Percentiles rank a stretch among this genome's conserved stretches.
phyloP scores from a whole-genome alignment of 1,140 invertebrate species.

The Drosophila lowei region DNA sequence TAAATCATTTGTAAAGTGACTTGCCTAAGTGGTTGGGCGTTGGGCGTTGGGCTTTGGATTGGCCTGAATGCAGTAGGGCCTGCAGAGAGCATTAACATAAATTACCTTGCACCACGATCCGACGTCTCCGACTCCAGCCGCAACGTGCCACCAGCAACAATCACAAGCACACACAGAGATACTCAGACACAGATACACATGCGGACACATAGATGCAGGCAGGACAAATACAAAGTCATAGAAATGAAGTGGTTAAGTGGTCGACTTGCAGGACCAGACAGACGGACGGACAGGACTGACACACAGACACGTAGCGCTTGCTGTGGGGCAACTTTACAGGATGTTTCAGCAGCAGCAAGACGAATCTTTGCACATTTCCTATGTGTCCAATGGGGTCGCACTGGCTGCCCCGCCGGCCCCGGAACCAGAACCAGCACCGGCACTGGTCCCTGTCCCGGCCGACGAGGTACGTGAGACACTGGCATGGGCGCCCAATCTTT shows the following conservation, averaged over 20 bases:
- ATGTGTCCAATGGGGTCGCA: constrained; percentile 58
- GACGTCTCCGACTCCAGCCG: constrained; percentile 39
- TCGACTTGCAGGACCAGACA: constrained; percentile 40
- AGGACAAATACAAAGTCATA: constrained; percentile 64
- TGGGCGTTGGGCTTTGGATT: constrained; percentile 5
- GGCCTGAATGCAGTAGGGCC: constrained; percentile 43
- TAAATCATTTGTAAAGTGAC: constrained; percentile 78
- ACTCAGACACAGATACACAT: constrained; percentile 15
- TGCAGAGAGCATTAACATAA: constrained; percentile 72
- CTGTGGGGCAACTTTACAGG: constrained; percentile 59
- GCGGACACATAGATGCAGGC: constrained; percentile 34
- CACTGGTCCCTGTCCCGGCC: constrained; percentile 1
- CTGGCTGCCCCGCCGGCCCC: constrained; percentile 27
- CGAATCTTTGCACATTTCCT: constrained; percentile 66
- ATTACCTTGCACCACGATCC: constrained; percentile 74
- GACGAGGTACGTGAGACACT: constrained; percentile 72
- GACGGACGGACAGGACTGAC: constrained; percentile 46
- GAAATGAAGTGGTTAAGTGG: constrained; percentile 80
- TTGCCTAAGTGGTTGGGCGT: constrained; percentile 42
- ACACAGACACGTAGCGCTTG: constrained; percentile 12
- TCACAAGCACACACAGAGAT: constrained; percentile 32
- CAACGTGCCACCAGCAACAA: constrained; percentile 49
- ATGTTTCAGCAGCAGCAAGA: constrained; percentile 78
- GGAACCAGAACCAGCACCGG: not conserved
- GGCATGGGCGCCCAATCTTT: constrained; percentile 49